These are phyloP conservation scores for Diceros bicornis DNA, from an alignment of 2,797 vertebrate genomes.

Conservation along the genomic window DNA sequence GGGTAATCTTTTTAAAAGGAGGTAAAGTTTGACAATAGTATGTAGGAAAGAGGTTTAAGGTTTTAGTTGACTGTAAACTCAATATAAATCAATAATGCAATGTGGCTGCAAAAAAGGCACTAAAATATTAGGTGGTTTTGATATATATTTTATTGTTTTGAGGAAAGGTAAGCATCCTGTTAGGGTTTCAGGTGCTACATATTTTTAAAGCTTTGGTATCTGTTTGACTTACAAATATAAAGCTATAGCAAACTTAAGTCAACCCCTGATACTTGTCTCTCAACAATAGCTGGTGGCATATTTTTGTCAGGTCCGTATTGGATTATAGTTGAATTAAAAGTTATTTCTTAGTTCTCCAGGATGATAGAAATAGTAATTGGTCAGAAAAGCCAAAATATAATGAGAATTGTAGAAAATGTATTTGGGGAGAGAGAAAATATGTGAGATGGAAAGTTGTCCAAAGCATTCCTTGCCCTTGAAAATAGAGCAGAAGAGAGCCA, in stretches of 20 bases:
- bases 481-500: background rate
- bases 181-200: background rate
- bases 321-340: conserved; percentile 45
- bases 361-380: background rate
- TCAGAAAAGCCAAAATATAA: background rate
- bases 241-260: background rate
- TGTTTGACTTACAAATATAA: conserved; percentile 41
- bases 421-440: too few relatives aligned
- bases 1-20: background rate
- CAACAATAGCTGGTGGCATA: too few relatives aligned
- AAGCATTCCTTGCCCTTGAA: background rate
- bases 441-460: background rate
- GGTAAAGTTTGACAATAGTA: background rate
- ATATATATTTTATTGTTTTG: conserved; percentile 30
- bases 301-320: background rate
- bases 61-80: conserved; percentile 43
- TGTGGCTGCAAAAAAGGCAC: background rate
- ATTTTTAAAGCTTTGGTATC: background rate
- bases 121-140: conserved; percentile 24
- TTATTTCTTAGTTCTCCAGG: conserved; percentile 25
- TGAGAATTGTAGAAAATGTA: background rate
- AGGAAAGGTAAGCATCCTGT: background rate
- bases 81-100: background rate
- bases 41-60: background rate
- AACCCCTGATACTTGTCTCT: background rate